Evolutionary conservation across 2,888 invertebrate species (phyloP).

Genomic region (Xestoiulus laeticollis): DNA sequence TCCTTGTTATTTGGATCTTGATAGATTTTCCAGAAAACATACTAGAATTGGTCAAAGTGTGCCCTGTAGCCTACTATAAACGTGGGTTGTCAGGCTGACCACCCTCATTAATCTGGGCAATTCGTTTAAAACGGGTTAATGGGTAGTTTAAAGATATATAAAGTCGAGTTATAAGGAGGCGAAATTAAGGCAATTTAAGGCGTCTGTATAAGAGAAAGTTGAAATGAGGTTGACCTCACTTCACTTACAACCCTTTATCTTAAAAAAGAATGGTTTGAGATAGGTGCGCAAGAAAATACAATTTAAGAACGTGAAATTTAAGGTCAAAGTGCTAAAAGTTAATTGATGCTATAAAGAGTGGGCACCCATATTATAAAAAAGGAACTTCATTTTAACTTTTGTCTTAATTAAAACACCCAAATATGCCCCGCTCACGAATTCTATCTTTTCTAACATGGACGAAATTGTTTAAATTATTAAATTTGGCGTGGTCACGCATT

Average conservation of each 20-base stretch:
- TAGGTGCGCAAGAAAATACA: not conserved
- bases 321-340: not conserved
- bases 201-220: not conserved
- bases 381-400: too few relatives aligned
- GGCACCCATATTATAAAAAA: not conserved
- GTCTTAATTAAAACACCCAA: too few relatives aligned
- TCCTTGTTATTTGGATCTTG: not conserved
- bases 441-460: too few relatives aligned
- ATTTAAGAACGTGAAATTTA: not conserved
- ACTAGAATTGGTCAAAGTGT: not conserved
- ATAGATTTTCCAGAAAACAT: not conserved
- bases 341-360: not conserved
- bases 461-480: too few relatives aligned
- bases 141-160: not conserved
- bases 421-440: too few relatives aligned
- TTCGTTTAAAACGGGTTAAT: not conserved
- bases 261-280: not conserved
- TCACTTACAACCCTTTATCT: not conserved
- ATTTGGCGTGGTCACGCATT: too few relatives aligned
- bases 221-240: not conserved
- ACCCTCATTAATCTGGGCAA: not conserved
- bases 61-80: not conserved
- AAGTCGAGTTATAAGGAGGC: not conserved
- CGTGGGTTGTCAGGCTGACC: not conserved
- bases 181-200: not conserved